Evolutionary conservation across 2,113 vertebrate genomes (phyloP), one percentile per base, ranked within the genome.

Genomic region (Craseonycteris thonglongyai): DNA sequence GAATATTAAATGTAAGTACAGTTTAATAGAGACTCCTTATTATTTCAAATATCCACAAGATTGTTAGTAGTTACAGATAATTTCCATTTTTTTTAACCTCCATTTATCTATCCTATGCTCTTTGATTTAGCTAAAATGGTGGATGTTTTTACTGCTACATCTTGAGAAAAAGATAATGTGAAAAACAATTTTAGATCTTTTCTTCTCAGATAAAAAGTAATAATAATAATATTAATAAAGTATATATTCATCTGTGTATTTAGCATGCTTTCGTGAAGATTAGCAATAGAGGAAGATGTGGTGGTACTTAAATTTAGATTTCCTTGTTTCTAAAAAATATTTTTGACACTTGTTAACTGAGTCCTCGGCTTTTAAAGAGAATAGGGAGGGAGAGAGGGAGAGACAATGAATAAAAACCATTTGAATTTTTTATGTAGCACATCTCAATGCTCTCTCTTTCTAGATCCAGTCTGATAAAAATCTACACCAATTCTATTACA

Each of bases 1-100:
- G 35, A 40, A 72, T 71, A 90, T 49, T 80, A 79, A 94, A 59
- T 35, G 14, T 47, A 66, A 74, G 24, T 65, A n/a, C 14, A 84
- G 24, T 24, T 83, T 66, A 45, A 16, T 24, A 30, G 33, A 40
- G 26, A n/a, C 40, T 66, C 28, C 9, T 63, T 54, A 49, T 45
- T 49, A 9, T 71, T 91, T 95, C 54, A 85, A 26, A 54, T 56
- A 13, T 91, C 40, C 6, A 33, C 33, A 58, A 47, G 3, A 56
- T 30, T 18, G 15, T 71, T 83, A 45, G 47, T 72, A 6, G 12
- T 65, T 26, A 47, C 7, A 2, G 12, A n/a, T 22, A 16, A n/a
- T 49, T 6, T 13, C 28, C 11, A 56, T 68, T 0, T n/a, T 93
- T 74, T 7, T 71, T 65, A 33, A 49, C 1, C 4, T 80, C 5